phyloP scores from a whole-genome alignment of 2,888 invertebrate species.

The Steinernema scapterisci region DNA sequence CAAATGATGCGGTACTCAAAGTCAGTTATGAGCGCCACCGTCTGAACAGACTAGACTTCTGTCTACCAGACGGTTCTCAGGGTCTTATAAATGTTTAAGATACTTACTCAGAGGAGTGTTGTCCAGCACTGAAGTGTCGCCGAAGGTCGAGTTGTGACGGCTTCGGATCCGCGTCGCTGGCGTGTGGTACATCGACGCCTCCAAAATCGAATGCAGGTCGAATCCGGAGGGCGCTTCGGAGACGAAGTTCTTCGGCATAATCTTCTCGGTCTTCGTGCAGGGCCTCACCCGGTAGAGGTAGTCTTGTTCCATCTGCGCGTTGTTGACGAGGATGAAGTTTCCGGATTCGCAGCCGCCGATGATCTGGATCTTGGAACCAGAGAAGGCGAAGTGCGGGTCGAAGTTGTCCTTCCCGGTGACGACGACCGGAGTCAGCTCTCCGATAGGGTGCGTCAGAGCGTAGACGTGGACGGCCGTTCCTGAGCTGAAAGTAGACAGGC shows the following conservation, averaged over 20 bases:
- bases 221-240: constrained; percentile 1
- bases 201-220: background rate
- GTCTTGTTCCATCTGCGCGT: background rate
- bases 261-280: background rate
- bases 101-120: background rate
- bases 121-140: too few relatives aligned
- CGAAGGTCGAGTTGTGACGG: too few relatives aligned
- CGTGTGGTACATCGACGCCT: background rate
- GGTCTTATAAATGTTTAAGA: too few relatives aligned
- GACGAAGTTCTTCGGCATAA: background rate
- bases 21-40: too few relatives aligned
- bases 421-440: constrained; percentile 12
- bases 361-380: background rate
- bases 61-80: too few relatives aligned
- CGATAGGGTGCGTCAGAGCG: constrained; percentile 27
- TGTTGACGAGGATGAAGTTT: background rate
- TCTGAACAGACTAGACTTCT: too few relatives aligned
- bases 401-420: background rate
- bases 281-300: background rate
- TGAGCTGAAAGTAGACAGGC: background rate
- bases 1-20: too few relatives aligned
- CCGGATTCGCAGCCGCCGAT: background rate
- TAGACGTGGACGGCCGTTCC: background rate
- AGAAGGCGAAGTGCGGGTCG: constrained; percentile 23
- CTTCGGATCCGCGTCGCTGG: background rate